Percentiles rank a stretch among this genome's conserved stretches.
phyloP scores from a whole-genome alignment of 1,140 invertebrate genomes.

The Scaptomyza montana region DNA sequence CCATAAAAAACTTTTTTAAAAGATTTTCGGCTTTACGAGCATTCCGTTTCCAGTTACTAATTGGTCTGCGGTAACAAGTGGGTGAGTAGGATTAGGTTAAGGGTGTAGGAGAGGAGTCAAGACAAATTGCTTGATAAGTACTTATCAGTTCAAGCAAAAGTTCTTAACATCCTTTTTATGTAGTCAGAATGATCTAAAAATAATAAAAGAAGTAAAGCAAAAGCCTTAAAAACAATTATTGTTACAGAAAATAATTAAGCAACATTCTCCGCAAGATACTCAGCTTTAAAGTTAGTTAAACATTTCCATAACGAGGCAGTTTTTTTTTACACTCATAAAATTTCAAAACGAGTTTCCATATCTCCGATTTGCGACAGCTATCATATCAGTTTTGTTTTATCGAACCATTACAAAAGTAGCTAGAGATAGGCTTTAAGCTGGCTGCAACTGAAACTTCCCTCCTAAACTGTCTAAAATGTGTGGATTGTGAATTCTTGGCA shows the following conservation, averaged over 20 bases:
- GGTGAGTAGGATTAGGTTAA: not conserved
- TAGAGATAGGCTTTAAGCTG: constrained; percentile 1
- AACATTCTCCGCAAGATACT: too few relatives aligned
- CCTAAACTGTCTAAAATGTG: constrained; percentile 5
- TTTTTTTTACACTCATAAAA: not conserved
- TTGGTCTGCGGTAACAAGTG: constrained; percentile 42
- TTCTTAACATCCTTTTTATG: constrained; percentile 13
- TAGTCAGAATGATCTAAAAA: not conserved
- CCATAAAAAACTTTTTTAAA: constrained; percentile 35
- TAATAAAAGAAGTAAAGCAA: not conserved
- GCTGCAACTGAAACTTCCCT: not conserved
- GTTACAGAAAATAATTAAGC: too few relatives aligned
- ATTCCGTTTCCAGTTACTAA: constrained; percentile 25
- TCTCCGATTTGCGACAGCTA: not conserved
- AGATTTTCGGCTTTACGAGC: constrained; percentile 44
- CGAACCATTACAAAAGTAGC: not conserved
- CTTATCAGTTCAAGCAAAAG: constrained; percentile 28
- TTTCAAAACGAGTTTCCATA: not conserved
- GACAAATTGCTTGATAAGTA: constrained; percentile 40
- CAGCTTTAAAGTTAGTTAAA: not conserved
- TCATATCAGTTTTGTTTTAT: constrained; percentile 12
- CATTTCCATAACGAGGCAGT: not conserved
- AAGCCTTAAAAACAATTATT: constrained; percentile 2
- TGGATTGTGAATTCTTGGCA: not conserved
- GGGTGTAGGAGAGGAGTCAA: not conserved